Evolutionary conservation across 2,888 invertebrate genomes (phyloP), one percentile per base, ranked within the genome.

Genomic region (Steinernema carpocapsae): DNA sequence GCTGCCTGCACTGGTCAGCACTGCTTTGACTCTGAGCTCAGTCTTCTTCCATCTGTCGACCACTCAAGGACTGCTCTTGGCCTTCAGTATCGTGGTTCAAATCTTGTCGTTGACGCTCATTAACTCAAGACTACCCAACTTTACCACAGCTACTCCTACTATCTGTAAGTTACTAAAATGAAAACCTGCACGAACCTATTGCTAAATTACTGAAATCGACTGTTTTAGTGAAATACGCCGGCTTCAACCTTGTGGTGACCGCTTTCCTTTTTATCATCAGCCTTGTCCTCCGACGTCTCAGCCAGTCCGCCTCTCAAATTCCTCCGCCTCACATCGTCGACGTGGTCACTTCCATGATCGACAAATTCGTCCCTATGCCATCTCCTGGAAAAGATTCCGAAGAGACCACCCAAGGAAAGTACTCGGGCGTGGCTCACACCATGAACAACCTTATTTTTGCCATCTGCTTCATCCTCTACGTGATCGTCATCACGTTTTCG

Each of bases 41-140:
- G 87, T 88, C 26, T 80, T 87, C 78, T 83, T 85, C 80, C 85
- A 86, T 77, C 79, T 86, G 10, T 82, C 86, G 0, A 79, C 78
- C 70, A 81, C 80, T 0, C 86, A 86, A 71, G 82, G 83, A n/a
- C 76, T 84, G 42, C 77, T 86, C 7, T 77, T 87, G 37, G 81
- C 83, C 3, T 84, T 85, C 74, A 83, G 83, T 0, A 77, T 87
- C 17, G 78, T 83, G 48, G 75, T 83, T 4, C 87, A 87, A 77
- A 74, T 87, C 29, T 73, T 87, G 7, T 77, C 83, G 0, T 70
- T 85, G 75, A 79, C 80, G 29, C 74, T 87, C 26, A 76, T 87
- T 32, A 84, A 85, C 26, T 78, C 81, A 48, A 74, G 85, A 42
- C 79, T 87, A 70, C 87, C 87, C 7, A 77, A 77, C n/a, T 87